Evolutionary conservation across 1,140 invertebrate species (phyloP), one percentile per base, ranked within the genome.

Genomic region (Drosophila micromelanica): DNA sequence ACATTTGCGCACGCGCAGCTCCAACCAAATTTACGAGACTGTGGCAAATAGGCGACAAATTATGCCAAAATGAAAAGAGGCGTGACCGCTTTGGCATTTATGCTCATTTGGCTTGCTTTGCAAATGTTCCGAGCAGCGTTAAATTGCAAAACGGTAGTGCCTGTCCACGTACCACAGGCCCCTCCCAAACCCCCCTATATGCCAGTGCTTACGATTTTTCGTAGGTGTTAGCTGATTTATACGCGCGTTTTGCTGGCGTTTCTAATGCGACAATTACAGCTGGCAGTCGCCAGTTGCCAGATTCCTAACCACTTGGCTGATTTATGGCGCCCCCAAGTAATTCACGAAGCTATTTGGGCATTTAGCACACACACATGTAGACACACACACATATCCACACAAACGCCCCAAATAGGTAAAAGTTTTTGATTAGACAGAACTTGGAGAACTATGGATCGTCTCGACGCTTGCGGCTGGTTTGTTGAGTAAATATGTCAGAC

Each of bases 401-500:
- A 72, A 62, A 54, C 49, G 35, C 63, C 51, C 49, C 48, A 68
- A 70, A 76, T 81, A 64, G 63, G 67, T 67, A 63, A 73, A 78
- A 72, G 60, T 67, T 86, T 78, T 73, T 76, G 76, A 84, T 84
- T 80, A 81, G 63, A 40, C 35, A n/a, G 11, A 27, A 62, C 40
- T 61, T 65, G 54, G 48, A 51, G 13, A 56, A 60, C n/a, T 54
- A 23, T 62, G 40, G 40, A 57, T 63, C 43, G 37, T 62, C 43
- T 63, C 43, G 37, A 59, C 38, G 75, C 69, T 71, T 48, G 59
- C 20, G 72, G 73, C 61, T 70, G 74, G 62, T 67, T 80, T 79
- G 84, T 80, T 87, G 84, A 87, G 79, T 82, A 89, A 82, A 87
- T 89, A 79, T 89, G 84, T 89, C 84, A 89, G 73, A 61, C 37